Evolutionary conservation across 2,797 vertebrate species (phyloP).

Genomic region (Lagocephalus sceleratus): DNA sequence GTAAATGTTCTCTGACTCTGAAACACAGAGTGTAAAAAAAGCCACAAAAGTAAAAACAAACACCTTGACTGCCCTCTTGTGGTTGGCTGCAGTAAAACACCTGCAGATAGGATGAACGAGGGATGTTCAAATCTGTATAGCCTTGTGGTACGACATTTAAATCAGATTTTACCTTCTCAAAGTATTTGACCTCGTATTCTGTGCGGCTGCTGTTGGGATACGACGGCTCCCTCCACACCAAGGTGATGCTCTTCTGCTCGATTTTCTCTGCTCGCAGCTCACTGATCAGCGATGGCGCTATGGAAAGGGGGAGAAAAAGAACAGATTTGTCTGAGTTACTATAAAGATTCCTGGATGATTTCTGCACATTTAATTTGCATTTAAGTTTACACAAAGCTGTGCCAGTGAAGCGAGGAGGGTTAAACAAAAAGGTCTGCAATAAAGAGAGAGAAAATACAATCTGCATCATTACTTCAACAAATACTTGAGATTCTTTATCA

Average conservation of each 20-base stretch:
- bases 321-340: neutral
- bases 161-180: constrained; percentile 84
- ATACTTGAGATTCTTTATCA: neutral
- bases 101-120: no score
- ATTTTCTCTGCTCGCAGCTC: constrained; percentile 84
- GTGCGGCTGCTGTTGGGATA: constrained; percentile 79
- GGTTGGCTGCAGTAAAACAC: neutral
- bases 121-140: no score
- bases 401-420: neutral
- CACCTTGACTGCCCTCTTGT: no score
- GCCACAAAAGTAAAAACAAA: no score
- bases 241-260: constrained; percentile 86
- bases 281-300: constrained; percentile 81
- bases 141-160: no score
- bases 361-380: no score
- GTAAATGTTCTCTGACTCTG: no score
- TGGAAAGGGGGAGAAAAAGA: constrained; percentile 1
- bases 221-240: constrained; percentile 85
- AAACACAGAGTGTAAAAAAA: no score
- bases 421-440: no score
- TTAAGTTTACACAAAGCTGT: neutral
- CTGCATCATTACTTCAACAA: no score
- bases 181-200: constrained; percentile 93
- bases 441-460: no score
- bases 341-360: neutral